A percentile compares a stretch with the other conserved stretches of the same genome.
phyloP scores from a whole-genome alignment of 2,888 invertebrate species.

The Ernsta delagoae region DNA sequence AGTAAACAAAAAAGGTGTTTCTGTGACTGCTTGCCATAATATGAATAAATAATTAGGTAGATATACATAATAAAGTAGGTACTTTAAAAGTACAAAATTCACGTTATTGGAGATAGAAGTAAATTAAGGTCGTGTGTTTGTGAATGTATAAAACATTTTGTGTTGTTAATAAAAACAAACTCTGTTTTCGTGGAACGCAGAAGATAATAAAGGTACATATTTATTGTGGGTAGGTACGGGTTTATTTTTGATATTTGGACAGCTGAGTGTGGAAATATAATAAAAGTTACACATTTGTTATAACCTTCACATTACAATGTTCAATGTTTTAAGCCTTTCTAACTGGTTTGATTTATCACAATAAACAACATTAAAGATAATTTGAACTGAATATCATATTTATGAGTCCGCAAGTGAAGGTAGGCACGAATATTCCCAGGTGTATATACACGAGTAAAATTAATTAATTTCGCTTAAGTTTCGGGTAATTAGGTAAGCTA shows the following conservation, averaged over 20 bases:
- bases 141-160: background rate
- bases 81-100: too few relatives aligned
- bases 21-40: too few relatives aligned
- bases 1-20: too few relatives aligned
- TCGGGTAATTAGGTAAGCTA: slow-evolving; percentile 22
- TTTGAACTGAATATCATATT: slow-evolving; percentile 13
- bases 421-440: slow-evolving; percentile 17
- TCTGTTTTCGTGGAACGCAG: background rate
- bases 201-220: background rate
- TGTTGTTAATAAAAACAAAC: background rate
- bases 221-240: background rate
- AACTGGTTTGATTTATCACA: background rate
- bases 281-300: too few relatives aligned
- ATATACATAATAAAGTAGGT: too few relatives aligned
- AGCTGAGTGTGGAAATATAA: background rate
- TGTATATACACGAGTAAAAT: slow-evolving; percentile 23
- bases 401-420: background rate
- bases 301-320: slow-evolving; percentile 3
- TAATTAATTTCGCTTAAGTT: slow-evolving; percentile 27
- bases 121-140: background rate
- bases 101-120: background rate
- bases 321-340: slow-evolving; percentile 7
- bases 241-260: background rate
- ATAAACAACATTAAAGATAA: slow-evolving; percentile 22
- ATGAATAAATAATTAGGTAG: too few relatives aligned